A percentile compares a stretch with the other conserved stretches of the same genome.
Conservation (phyloP, 2,888 invertebrate genomes). For the Perizoma affinitatum region DNA sequence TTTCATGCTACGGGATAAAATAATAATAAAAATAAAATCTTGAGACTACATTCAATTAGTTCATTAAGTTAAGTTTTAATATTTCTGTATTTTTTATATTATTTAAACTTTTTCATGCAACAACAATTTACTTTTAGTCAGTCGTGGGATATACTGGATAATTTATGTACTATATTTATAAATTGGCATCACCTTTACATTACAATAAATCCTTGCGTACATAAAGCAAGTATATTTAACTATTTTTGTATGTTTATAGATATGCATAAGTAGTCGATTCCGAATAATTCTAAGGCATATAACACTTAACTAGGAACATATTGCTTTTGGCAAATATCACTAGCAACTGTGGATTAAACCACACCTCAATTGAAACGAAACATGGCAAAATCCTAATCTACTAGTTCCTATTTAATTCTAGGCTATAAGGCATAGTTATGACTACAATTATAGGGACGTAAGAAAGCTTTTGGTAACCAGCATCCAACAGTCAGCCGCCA, state of each 20-base stretch:
- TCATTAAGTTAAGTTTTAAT: slow-evolving; percentile 16
- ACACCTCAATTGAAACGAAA: slow-evolving; percentile 5
- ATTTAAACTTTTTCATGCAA: slow-evolving; percentile 29
- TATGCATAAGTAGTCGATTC: slow-evolving; percentile 36
- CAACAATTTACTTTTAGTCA: slow-evolving; percentile 36
- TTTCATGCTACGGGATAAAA: slow-evolving; percentile 21
- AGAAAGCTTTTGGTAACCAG: slow-evolving; percentile 14
- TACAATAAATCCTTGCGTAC: slow-evolving; percentile 21
- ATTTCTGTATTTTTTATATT: slow-evolving; percentile 14
- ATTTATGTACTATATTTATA: slow-evolving; percentile 17
- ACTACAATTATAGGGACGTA: slow-evolving; percentile 2
- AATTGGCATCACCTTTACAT: slow-evolving; percentile 26
- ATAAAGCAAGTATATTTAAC: slow-evolving; percentile 22
- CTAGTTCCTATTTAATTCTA: slow-evolving; percentile 12
- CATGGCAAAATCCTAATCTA: slow-evolving; percentile 13
- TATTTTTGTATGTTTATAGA: slow-evolving; percentile 37
- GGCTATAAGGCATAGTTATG: slow-evolving; percentile 7
- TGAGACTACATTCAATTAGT: slow-evolving; percentile 23
- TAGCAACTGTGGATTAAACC: slow-evolving; percentile 14
- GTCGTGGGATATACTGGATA: slow-evolving; percentile 30
- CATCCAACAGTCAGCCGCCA: background rate
- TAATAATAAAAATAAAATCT: slow-evolving; percentile 22
- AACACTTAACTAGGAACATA: slow-evolving; percentile 25
- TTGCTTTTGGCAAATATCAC: slow-evolving; percentile 31
- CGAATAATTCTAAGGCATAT: slow-evolving; percentile 27